A percentile compares a stretch with the other conserved stretches of the same genome.
Evolutionary conservation across 2,797 vertebrate species (phyloP).

Genomic region (Vipera latastei): DNA sequence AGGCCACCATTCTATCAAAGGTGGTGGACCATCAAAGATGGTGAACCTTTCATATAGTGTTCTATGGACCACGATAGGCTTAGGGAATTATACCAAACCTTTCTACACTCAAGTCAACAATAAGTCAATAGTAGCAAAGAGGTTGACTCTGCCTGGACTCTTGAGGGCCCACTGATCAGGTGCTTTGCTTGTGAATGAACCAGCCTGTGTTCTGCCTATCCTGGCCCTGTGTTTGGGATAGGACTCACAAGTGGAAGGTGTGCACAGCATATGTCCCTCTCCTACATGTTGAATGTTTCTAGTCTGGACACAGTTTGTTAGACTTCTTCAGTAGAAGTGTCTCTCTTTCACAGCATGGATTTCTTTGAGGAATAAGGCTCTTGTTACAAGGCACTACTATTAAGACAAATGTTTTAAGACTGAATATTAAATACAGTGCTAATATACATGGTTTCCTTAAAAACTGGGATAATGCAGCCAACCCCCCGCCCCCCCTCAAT

Average conservation of each 20-base stretch:
- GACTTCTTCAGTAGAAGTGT: conserved; percentile 74
- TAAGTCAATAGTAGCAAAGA: background rate
- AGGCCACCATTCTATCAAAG: background rate
- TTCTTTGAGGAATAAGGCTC: conserved; percentile 78
- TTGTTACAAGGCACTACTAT: conserved; percentile 86
- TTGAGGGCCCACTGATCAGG: background rate
- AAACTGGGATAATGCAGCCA: conserved; percentile 72
- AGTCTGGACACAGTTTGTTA: conserved; percentile 40
- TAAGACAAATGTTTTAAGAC: conserved; percentile 73
- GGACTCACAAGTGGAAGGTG: conserved; percentile 14
- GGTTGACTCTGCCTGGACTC: background rate
- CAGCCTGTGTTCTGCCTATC: conserved; percentile 39
- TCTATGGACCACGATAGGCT: background rate
- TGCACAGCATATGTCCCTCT: conserved; percentile 34
- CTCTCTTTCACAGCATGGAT: conserved; percentile 88
- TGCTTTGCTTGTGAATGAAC: conserved; percentile 54
- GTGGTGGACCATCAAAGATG: background rate
- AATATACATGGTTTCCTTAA: conserved; percentile 76
- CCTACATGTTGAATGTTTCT: conserved; percentile 52
- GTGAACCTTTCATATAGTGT: too few relatives aligned
- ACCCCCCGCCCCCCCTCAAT: conserved; percentile 53
- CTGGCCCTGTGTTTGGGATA: conserved; percentile 59
- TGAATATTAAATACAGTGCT: conserved; percentile 87
- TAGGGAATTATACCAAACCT: background rate
- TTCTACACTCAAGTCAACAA: background rate